Conservation (phyloP, 2,113 vertebrate genomes). For the Onychostruthus taczanowskii region DNA sequence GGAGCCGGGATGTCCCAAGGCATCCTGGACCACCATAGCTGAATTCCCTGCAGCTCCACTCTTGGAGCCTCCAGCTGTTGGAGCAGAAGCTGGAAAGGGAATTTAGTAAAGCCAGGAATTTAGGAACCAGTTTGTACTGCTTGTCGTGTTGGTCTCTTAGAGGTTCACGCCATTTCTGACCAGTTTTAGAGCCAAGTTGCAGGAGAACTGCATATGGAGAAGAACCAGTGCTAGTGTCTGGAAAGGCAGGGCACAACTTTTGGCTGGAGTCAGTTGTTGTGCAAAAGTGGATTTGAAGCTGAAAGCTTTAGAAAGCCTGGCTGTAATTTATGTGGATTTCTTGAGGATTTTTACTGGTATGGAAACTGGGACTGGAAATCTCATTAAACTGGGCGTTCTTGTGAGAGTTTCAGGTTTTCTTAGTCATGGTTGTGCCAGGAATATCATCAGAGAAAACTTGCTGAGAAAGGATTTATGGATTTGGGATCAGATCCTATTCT, state of each 20-base stretch:
- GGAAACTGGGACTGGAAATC: slow-evolving; percentile 57
- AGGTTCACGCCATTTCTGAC: not conserved
- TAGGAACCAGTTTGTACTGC: not conserved
- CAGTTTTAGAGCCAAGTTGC: not conserved
- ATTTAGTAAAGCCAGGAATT: not conserved
- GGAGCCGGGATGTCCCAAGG: not conserved
- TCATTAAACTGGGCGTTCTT: slow-evolving; percentile 59
- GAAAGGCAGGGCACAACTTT: not conserved
- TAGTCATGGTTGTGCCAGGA: slow-evolving; percentile 53
- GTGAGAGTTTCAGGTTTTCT: slow-evolving; percentile 56
- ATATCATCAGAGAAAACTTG: slow-evolving; percentile 47
- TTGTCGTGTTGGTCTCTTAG: not conserved
- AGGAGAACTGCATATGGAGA: not conserved
- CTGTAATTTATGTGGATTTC: slow-evolving; percentile 51
- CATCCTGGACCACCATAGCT: not conserved
- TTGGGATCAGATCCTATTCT: slow-evolving; percentile 42
- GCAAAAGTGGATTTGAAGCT: not conserved
- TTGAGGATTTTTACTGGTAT: slow-evolving; percentile 47
- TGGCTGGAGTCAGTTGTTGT: not conserved
- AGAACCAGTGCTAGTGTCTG: not conserved
- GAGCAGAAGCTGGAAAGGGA: not conserved
- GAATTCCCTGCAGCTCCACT: not conserved
- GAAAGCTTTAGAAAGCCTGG: slow-evolving; percentile 10
- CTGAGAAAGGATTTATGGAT: slow-evolving; percentile 58
- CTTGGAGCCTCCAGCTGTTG: not conserved